phyloP scores from a whole-genome alignment of 2,797 vertebrate species.

The Xiphorhynchus erythropygius region DNA sequence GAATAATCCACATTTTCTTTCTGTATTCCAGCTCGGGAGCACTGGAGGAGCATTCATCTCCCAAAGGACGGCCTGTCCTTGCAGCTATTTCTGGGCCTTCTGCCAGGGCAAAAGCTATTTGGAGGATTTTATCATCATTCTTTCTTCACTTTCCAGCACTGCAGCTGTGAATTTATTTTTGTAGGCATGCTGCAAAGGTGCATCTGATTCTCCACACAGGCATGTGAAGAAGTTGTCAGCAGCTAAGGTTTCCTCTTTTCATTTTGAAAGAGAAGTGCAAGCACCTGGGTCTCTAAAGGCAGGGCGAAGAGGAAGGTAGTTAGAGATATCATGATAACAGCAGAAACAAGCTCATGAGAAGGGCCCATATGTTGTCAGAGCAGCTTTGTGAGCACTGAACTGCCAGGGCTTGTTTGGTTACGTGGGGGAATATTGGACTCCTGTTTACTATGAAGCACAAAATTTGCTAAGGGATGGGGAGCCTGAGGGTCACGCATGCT shows the following conservation, averaged over 20 bases:
- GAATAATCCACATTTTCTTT: neutral
- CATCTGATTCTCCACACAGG: neutral
- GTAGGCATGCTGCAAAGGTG: neutral
- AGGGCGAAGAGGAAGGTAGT: neutral
- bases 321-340: neutral
- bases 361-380: neutral
- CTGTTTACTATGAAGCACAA: neutral
- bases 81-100: slow-evolving; percentile 38
- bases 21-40: neutral
- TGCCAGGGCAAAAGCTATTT: slow-evolving; percentile 39
- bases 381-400: neutral
- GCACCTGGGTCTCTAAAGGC: neutral
- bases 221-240: neutral
- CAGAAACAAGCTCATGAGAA: neutral
- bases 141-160: neutral
- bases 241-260: neutral
- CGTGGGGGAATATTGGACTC: neutral
- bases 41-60: neutral
- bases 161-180: slow-evolving; percentile 22
- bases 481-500: neutral
- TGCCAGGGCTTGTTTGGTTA: neutral
- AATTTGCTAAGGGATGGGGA: neutral
- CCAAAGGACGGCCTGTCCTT: slow-evolving; percentile 41
- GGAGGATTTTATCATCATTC: neutral
- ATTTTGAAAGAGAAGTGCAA: neutral